These are phyloP conservation scores for Physocephala rufipes DNA, from an alignment of 2,888 invertebrate genomes.

Conservation along the genomic window DNA sequence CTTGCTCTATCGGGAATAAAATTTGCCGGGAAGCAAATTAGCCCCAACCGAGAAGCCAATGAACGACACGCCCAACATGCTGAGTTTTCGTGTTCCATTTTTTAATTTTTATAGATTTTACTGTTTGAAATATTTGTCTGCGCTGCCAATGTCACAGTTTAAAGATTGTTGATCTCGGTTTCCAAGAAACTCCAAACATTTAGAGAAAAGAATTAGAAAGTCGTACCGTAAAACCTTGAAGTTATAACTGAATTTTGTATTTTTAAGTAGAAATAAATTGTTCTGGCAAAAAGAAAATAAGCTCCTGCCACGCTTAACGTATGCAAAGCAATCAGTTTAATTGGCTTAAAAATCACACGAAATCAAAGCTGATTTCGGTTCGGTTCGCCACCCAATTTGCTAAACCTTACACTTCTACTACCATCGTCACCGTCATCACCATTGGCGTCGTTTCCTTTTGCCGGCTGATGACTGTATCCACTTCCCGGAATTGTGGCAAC, in stretches of 20 bases:
- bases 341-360: slow-evolving; percentile 31
- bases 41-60: too few species aligned
- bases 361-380: slow-evolving; percentile 19
- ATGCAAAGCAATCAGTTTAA: slow-evolving; percentile 36
- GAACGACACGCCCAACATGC: too few species aligned
- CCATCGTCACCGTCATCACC: background rate
- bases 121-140: too few species aligned
- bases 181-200: too few species aligned
- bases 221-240: too few species aligned
- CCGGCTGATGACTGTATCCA: background rate
- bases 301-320: slow-evolving; percentile 17
- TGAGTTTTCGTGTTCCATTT: too few species aligned
- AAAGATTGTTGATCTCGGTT: too few species aligned
- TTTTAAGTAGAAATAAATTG: background rate
- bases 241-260: too few species aligned
- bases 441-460: background rate
- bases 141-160: too few species aligned
- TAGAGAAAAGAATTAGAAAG: background rate
- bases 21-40: too few species aligned
- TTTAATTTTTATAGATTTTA: too few species aligned
- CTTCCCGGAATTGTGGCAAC: slow-evolving; percentile 18
- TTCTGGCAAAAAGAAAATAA: background rate
- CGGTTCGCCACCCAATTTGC: slow-evolving; percentile 32
- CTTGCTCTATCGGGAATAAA: too few species aligned
- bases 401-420: background rate